Conservation (phyloP, 2,113 vertebrate species). For the Trematocara unimaculatum region DNA sequence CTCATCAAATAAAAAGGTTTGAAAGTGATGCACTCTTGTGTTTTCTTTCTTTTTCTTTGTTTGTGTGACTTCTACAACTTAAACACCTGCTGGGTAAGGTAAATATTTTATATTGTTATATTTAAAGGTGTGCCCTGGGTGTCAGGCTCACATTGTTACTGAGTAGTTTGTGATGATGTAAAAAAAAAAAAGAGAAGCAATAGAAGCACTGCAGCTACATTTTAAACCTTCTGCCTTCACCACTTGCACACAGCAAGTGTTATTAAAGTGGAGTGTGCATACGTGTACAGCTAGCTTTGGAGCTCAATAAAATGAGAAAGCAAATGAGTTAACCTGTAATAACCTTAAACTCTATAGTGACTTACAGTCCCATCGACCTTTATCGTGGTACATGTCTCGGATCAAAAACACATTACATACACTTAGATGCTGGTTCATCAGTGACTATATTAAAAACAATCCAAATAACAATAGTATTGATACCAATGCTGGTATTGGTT, state of each 20-base stretch:
- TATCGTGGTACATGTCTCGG: background rate
- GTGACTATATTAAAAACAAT: background rate
- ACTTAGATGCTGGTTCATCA: background rate
- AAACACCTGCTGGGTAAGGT: background rate
- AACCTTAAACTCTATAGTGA: background rate
- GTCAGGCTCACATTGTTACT: background rate
- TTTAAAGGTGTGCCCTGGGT: background rate
- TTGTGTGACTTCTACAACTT: background rate
- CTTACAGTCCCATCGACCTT: background rate
- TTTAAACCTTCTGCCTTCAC: background rate
- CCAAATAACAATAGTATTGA: background rate
- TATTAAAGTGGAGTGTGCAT: background rate
- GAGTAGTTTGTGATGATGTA: background rate
- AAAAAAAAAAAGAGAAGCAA: background rate
- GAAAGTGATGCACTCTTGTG: background rate
- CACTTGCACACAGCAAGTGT: background rate
- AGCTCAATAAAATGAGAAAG: background rate
- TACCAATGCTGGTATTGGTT: background rate
- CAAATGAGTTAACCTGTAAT: background rate
- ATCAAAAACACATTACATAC: background rate
- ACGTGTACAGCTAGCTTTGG: background rate
- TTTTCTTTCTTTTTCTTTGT: background rate
- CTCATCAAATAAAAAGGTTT: constrained; percentile 11
- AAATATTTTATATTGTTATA: background rate
- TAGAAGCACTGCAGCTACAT: background rate